A percentile compares a stretch with the other conserved stretches of the same genome.
Conservation (phyloP, 2,888 invertebrate species). For the Augochlorella aurata region DNA sequence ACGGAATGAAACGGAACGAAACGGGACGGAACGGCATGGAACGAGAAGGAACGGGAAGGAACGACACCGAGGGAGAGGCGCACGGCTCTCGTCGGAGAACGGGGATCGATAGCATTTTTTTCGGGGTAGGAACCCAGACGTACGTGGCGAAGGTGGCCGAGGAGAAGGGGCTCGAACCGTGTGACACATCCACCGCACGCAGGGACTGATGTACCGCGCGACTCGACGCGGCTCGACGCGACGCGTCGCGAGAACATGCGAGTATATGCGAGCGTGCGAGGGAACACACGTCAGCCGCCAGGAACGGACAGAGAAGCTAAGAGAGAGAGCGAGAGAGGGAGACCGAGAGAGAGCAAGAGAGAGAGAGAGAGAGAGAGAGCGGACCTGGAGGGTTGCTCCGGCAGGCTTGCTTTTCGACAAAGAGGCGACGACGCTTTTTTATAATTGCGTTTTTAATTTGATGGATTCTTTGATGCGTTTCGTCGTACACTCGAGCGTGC, state of each 20-base stretch:
- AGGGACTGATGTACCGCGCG: slow-evolving; percentile 53
- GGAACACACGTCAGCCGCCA: slow-evolving; percentile 17
- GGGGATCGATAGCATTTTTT: slow-evolving; percentile 75
- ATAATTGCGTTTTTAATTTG: slow-evolving; percentile 82
- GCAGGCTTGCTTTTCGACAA: slow-evolving; percentile 76
- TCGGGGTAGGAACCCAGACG: slow-evolving; percentile 70
- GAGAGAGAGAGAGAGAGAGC: slow-evolving; percentile 23
- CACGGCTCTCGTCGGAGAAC: slow-evolving; percentile 44
- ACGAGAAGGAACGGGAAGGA: slow-evolving; percentile 28
- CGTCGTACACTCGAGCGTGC: slow-evolving; percentile 63
- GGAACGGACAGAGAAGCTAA: slow-evolving; percentile 7
- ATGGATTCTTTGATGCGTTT: slow-evolving; percentile 79
- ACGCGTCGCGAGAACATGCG: slow-evolving; percentile 41
- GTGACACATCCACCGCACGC: slow-evolving; percentile 59
- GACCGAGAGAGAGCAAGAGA: slow-evolving; percentile 32
- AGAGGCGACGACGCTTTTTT: slow-evolving; percentile 77
- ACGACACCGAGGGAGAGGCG: slow-evolving; percentile 7
- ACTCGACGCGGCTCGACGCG: slow-evolving; percentile 29
- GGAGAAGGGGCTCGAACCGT: slow-evolving; percentile 56
- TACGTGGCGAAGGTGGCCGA: slow-evolving; percentile 61
- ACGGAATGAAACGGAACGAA: slow-evolving; percentile 28
- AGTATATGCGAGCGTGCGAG: slow-evolving; percentile 42
- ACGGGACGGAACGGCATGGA: slow-evolving; percentile 26
- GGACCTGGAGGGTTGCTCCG: slow-evolving; percentile 58
- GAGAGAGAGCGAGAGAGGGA: not conserved